Evolutionary conservation across 2,113 vertebrate genomes (phyloP).

Genomic region (Equus quagga): DNA sequence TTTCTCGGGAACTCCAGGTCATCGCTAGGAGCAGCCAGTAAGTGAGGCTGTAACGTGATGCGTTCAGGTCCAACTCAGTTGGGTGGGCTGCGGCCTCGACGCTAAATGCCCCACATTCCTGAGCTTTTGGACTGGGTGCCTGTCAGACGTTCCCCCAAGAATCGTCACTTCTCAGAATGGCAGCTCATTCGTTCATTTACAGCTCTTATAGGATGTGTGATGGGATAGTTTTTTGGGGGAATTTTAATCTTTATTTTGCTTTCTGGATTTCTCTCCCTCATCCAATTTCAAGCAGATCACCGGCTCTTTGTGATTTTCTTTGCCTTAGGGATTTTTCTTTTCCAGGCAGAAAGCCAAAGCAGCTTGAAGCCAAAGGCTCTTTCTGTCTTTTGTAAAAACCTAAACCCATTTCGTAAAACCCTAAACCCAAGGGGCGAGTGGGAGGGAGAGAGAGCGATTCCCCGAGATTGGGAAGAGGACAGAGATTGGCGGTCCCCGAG

Average conservation of each 20-base stretch:
- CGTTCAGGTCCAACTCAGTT: fast-evolving
- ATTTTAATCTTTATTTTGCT: neutral
- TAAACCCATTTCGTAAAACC: conserved; percentile 24
- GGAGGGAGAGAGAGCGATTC: neutral
- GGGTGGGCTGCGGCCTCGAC: neutral
- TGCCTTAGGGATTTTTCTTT: neutral
- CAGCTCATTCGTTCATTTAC: neutral
- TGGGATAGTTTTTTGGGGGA: fast-evolving
- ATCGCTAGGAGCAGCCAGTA: fast-evolving
- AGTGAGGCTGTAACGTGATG: fast-evolving
- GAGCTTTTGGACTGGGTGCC: neutral
- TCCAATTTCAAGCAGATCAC: neutral
- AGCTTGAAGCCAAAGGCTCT: conserved; percentile 43
- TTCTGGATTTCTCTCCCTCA: neutral
- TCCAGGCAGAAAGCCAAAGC: conserved; percentile 59
- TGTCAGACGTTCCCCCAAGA: neutral
- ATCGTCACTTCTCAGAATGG: neutral
- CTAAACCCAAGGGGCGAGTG: neutral
- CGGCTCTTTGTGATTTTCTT: neutral
- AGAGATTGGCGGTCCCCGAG: fast-evolving
- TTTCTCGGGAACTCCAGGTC: fast-evolving
- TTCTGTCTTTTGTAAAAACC: conserved; percentile 64
- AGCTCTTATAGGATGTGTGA: fast-evolving
- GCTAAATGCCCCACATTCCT: fast-evolving
- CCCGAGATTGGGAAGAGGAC: neutral